phyloP scores from a whole-genome alignment of 2,888 invertebrate species.

The Corythucha ciliata region DNA sequence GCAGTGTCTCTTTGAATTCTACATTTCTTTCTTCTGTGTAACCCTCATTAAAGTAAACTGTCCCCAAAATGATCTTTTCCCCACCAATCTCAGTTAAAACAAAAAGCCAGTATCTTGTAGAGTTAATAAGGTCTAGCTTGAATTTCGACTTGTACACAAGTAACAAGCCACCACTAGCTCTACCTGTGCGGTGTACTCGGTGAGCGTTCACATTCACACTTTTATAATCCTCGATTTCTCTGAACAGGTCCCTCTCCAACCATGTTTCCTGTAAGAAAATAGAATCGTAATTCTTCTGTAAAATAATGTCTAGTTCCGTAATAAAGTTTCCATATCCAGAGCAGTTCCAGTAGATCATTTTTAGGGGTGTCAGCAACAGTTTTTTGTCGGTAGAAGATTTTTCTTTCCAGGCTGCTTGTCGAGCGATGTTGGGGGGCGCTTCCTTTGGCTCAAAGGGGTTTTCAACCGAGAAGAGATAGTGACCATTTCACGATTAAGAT shows the following conservation, averaged over 20 bases:
- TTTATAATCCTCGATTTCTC: constrained; percentile 2
- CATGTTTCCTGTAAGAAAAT: constrained; percentile 10
- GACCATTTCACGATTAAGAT: too few relatives aligned
- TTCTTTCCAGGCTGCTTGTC: too few relatives aligned
- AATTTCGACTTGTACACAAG: not conserved
- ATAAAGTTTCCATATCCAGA: not conserved
- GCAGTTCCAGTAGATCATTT: constrained; percentile 1
- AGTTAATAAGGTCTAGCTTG: not conserved
- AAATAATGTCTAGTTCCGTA: not conserved
- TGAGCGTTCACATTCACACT: not conserved
- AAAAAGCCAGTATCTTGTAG: constrained; percentile 7
- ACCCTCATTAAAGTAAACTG: constrained; percentile 7
- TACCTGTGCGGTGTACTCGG: not conserved
- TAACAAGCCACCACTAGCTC: constrained; percentile 13
- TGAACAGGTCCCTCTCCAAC: not conserved
- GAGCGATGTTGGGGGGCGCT: too few relatives aligned
- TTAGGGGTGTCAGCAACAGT: not conserved
- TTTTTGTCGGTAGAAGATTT: not conserved
- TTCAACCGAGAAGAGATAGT: too few relatives aligned
- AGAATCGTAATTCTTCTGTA: constrained; percentile 2
- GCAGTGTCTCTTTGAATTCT: not conserved
- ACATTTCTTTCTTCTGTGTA: not conserved
- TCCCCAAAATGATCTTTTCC: constrained; percentile 1
- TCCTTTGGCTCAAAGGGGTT: too few relatives aligned
- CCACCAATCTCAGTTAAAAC: not conserved